Conservation (phyloP, 2,888 invertebrate genomes). For the Coelinius sp. region DNA sequence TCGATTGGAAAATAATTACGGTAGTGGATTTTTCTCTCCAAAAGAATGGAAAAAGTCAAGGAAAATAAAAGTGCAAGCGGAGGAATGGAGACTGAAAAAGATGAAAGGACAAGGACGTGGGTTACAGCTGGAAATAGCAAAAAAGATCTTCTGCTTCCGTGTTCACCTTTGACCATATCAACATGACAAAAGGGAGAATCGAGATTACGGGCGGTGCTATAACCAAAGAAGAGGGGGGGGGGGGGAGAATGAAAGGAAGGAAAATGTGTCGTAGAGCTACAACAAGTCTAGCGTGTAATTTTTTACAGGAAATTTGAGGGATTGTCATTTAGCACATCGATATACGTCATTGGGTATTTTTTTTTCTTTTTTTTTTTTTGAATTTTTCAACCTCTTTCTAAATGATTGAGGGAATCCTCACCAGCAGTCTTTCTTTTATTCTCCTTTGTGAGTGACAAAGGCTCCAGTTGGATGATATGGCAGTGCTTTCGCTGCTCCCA, state of each 20-base stretch:
- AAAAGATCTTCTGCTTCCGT: conserved; percentile 18
- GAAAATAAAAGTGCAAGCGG: background rate
- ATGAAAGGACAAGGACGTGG: conserved; percentile 28
- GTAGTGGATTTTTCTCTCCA: background rate
- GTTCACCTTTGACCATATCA: conserved; percentile 27
- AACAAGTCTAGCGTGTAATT: conserved; percentile 14
- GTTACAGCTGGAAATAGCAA: conserved; percentile 24
- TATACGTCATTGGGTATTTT: background rate
- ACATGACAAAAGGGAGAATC: conserved; percentile 22
- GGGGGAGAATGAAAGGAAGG: background rate
- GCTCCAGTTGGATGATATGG: conserved; percentile 67
- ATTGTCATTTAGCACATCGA: conserved; percentile 33
- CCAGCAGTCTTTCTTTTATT: conserved; percentile 66
- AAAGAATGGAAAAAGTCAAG: background rate
- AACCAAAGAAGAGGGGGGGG: conserved; percentile 1
- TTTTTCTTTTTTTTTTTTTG: conserved; percentile 5
- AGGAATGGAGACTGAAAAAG: conserved; percentile 3
- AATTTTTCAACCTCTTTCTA: background rate
- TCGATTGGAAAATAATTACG: background rate
- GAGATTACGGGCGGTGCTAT: background rate
- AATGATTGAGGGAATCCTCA: conserved; percentile 47
- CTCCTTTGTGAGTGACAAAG: conserved; percentile 66
- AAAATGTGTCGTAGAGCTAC: background rate
- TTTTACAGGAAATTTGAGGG: conserved; percentile 23
- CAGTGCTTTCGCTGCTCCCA: conserved; percentile 70